These are phyloP conservation scores for Caenorhabditis brenneri DNA, from an alignment of 1,140 invertebrate species.

Conservation along the genomic window DNA sequence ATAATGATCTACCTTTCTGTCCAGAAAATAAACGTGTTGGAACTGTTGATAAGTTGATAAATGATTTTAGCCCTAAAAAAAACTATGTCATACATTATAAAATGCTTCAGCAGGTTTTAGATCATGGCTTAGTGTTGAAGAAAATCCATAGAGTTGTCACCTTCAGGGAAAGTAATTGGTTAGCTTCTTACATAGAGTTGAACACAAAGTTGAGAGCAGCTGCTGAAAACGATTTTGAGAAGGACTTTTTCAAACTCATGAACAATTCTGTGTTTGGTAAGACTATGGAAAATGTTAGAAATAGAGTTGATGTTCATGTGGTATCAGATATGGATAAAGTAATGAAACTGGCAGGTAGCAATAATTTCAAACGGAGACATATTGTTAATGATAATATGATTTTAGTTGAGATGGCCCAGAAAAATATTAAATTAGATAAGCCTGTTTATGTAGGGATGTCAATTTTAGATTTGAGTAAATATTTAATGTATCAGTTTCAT, in stretches of 20 bases:
- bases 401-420: slow-evolving; percentile 40
- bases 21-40: slow-evolving; percentile 63
- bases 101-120: slow-evolving; percentile 73
- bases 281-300: too few relatives aligned
- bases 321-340: slow-evolving; percentile 37
- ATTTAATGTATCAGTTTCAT: slow-evolving; percentile 67
- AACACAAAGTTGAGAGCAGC: too few relatives aligned
- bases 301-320: too few relatives aligned
- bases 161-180: slow-evolving; percentile 73
- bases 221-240: too few relatives aligned
- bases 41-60: slow-evolving; percentile 62
- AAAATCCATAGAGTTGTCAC: slow-evolving; percentile 73
- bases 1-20: slow-evolving; percentile 72
- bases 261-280: too few relatives aligned
- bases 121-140: slow-evolving; percentile 72
- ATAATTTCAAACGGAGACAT: slow-evolving; percentile 23
- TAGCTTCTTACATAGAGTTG: too few relatives aligned
- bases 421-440: slow-evolving; percentile 55
- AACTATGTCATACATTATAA: slow-evolving; percentile 74
- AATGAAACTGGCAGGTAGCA: background rate
- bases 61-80: slow-evolving; percentile 65
- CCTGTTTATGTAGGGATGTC: slow-evolving; percentile 65
- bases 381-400: slow-evolving; percentile 20
- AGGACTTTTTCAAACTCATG: too few relatives aligned
- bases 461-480: slow-evolving; percentile 65